phyloP scores from a whole-genome alignment of 2,888 invertebrate species.

The Papilio elwesi region DNA sequence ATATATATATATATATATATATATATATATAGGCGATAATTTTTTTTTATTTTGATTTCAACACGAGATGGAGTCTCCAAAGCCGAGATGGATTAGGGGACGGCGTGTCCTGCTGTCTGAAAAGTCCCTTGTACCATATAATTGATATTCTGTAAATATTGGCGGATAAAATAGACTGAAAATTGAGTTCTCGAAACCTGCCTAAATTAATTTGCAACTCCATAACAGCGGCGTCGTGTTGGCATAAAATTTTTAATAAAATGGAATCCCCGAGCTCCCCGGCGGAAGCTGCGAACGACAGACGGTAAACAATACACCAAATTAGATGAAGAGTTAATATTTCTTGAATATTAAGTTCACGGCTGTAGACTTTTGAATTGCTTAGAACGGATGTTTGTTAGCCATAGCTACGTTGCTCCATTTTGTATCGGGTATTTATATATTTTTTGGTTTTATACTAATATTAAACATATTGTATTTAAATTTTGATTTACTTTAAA shows the following conservation, averaged over 20 bases:
- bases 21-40: slow-evolving; percentile 2
- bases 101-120: slow-evolving; percentile 49
- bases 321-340: slow-evolving; percentile 40
- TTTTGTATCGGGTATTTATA: too few relatives aligned
- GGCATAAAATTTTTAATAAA: slow-evolving; percentile 75
- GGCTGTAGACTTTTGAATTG: slow-evolving; percentile 10
- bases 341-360: slow-evolving; percentile 14
- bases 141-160: slow-evolving; percentile 83
- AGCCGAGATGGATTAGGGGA: slow-evolving; percentile 64
- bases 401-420: background rate
- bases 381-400: slow-evolving; percentile 1
- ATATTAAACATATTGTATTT: too few relatives aligned
- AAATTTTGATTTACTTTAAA: too few relatives aligned
- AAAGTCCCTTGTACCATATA: slow-evolving; percentile 61
- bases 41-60: slow-evolving; percentile 50
- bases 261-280: slow-evolving; percentile 62
- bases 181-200: slow-evolving; percentile 80
- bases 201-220: slow-evolving; percentile 83
- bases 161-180: slow-evolving; percentile 80
- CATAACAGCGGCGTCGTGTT: slow-evolving; percentile 75
- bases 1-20: too few relatives aligned
- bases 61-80: slow-evolving; percentile 51
- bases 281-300: slow-evolving; percentile 50
- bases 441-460: too few relatives aligned
- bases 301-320: slow-evolving; percentile 51